phyloP scores from a whole-genome alignment of 2,113 vertebrate species.

The Butorides virescens region DNA sequence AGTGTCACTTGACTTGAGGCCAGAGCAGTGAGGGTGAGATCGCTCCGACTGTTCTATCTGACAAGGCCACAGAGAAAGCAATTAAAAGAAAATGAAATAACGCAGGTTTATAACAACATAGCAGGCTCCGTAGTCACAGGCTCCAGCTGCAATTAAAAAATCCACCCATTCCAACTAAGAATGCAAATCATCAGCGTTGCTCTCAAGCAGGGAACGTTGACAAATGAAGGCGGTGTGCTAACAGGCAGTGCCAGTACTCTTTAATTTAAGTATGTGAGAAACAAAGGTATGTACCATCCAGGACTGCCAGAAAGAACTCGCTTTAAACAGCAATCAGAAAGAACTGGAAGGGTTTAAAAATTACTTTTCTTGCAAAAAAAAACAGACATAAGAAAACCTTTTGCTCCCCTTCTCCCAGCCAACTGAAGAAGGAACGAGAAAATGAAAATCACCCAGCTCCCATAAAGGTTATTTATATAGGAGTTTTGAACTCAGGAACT shows the following conservation, averaged over 20 bases:
- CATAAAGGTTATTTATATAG: not conserved
- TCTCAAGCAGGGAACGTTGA: conserved; percentile 18
- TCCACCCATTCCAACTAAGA: not conserved
- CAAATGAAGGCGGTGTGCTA: conserved; percentile 57
- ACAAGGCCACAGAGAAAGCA: not conserved
- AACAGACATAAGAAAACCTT: not conserved
- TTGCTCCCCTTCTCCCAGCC: not conserved
- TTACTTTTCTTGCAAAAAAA: not conserved
- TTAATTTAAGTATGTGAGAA: conserved; percentile 50
- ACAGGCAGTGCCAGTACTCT: conserved; percentile 41
- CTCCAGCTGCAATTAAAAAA: conserved; percentile 23
- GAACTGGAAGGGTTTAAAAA: conserved; percentile 17
- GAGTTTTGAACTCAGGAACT: conserved; percentile 15
- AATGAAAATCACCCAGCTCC: not conserved
- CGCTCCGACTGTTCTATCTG: not conserved
- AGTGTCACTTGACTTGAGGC: not conserved
- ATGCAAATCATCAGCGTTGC: conserved; percentile 16
- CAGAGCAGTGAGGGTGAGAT: not conserved
- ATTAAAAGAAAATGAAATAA: not conserved
- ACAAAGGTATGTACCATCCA: conserved; percentile 45
- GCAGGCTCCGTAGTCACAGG: not conserved
- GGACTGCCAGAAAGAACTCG: not conserved
- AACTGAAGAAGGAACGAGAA: not conserved
- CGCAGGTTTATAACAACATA: not conserved
- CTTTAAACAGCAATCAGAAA: not conserved